These are phyloP conservation scores for Scelioninae gen. 1 DNA, from an alignment of 2,888 invertebrate species.

Conservation along the genomic window DNA sequence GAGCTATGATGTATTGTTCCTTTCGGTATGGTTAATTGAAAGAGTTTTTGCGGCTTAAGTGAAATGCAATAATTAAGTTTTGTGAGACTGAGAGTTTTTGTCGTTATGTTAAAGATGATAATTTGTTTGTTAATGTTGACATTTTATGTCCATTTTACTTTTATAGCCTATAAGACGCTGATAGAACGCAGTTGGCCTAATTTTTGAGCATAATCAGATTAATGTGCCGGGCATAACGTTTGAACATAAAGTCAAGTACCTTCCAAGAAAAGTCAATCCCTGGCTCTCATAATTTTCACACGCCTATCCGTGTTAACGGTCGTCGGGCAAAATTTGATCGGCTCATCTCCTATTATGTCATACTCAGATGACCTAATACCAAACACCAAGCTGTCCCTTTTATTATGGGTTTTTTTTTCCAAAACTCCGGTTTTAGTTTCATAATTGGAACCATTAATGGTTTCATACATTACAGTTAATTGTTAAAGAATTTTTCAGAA, in stretches of 20 bases:
- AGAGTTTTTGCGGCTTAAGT: constrained; percentile 34
- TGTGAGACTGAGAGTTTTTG: constrained; percentile 3
- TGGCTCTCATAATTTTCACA: constrained; percentile 49
- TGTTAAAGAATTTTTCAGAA: too few species aligned
- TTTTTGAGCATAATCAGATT: constrained; percentile 3
- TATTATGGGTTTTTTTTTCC: background rate
- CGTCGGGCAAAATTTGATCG: constrained; percentile 52
- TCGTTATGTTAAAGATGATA: background rate
- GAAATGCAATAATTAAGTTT: constrained; percentile 31
- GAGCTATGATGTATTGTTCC: too few species aligned
- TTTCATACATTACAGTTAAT: too few species aligned
- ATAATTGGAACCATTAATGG: background rate
- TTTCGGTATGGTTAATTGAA: constrained; percentile 51
- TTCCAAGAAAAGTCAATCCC: constrained; percentile 55
- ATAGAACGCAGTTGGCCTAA: background rate
- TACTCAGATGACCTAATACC: constrained; percentile 53
- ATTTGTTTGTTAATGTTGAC: background rate
- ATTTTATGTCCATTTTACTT: constrained; percentile 1
- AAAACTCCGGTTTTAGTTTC: background rate
- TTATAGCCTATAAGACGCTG: background rate
- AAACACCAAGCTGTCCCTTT: constrained; percentile 26
- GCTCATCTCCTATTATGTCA: constrained; percentile 54
- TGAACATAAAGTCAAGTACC: constrained; percentile 15
- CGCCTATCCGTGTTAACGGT: constrained; percentile 51
- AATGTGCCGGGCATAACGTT: too few species aligned